Conservation (phyloP, 2,888 invertebrate genomes). For the Himalopsyche tibetana region DNA sequence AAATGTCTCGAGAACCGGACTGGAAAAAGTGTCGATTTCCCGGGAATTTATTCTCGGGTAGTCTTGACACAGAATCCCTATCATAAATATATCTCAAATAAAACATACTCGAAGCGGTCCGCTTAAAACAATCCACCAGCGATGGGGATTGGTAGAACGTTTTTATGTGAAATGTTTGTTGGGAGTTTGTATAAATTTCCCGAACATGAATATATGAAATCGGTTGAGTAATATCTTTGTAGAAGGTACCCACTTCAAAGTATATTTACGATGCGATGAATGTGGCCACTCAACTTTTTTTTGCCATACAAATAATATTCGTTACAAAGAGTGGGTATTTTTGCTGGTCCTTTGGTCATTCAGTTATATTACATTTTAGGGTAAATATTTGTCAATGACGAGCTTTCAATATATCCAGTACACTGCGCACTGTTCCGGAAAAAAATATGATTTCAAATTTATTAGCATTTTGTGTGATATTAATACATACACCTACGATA, state of each 20-base stretch:
- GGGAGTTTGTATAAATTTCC: neutral
- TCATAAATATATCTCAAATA: too few species aligned
- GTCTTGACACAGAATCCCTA: too few species aligned
- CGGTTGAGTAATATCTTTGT: neutral
- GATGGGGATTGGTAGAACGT: neutral
- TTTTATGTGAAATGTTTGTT: conserved; percentile 13
- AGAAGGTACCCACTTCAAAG: conserved; percentile 15
- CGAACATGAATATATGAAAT: neutral
- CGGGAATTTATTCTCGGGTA: too few species aligned
- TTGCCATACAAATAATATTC: conserved; percentile 14
- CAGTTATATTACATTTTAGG: neutral
- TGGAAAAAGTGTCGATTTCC: too few species aligned
- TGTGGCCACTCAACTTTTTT: conserved; percentile 5
- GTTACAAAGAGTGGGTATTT: conserved; percentile 17
- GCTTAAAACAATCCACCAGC: too few species aligned
- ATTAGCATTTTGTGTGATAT: too few species aligned
- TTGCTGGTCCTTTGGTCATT: neutral
- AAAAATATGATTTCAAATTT: too few species aligned
- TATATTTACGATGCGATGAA: conserved; percentile 10
- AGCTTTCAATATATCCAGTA: neutral
- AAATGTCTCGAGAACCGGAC: too few species aligned
- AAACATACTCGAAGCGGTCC: too few species aligned
- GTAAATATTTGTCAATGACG: conserved; percentile 12
- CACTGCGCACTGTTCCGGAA: too few species aligned
- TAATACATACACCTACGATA: too few species aligned